Evolutionary conservation across 2,797 vertebrate species (phyloP), one percentile per base, ranked within the genome.

Genomic region (Pterois miles): DNA sequence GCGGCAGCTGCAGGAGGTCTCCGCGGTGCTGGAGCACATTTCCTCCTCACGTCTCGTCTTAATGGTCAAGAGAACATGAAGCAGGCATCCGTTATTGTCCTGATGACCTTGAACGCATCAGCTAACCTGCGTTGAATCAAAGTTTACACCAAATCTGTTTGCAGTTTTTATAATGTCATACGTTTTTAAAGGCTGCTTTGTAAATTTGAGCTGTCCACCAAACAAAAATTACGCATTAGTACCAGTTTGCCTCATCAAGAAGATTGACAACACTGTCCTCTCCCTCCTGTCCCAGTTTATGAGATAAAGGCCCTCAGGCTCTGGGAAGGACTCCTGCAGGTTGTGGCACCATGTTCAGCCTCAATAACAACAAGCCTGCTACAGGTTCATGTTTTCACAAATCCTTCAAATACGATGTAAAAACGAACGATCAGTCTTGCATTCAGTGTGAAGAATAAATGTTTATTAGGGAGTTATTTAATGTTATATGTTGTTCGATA

Each of bases 281-380:
- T 87, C 59, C 38, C 50, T 63, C 48, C 52, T 87, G 84, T 60
- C 71, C 74, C 68, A 80, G 63, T 85, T 83, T 75, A 38, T 20
- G 16, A 25, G 57, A 65, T 46, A 16, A 64, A 87, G 82, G 86
- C 85, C 89, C 86, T 4, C 43, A 78, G 78, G 82, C 81, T 81
- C n/a, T 34, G 33, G 3, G 74, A 70, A 71, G 76, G 46, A 69
- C 86, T 88, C 80, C 80, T 78, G 87, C 87, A 85, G 87, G 85
- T 86, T 78, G 80, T 63, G 71, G 74, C 81, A 78, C n/a, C 56
- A 76, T 31, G 74, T 27, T 31, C 76, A 66, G 57, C 18, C 75
- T 62, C 73, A 74, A 12, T 13, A 64, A 81, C 36, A n/a, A 67
- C 31, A 33, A 40, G 38, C 11, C 36, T 60, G 48, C 25, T 48